Evolutionary conservation across 1,140 invertebrate species (phyloP), one percentile per base, ranked within the genome.

Genomic region (Elymnias hypermnestra): DNA sequence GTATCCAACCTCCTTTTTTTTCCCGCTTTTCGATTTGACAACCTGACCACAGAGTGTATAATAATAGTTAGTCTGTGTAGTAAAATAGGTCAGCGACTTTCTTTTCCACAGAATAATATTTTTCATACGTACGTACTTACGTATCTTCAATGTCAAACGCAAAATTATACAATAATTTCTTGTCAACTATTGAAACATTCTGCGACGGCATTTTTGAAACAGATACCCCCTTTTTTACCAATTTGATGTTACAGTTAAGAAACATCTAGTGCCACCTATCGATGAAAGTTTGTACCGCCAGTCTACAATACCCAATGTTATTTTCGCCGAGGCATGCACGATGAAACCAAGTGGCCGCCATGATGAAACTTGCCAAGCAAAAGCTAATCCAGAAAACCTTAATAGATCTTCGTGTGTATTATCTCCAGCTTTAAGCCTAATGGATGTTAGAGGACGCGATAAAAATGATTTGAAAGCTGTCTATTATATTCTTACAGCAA

Each of bases 401-500:
- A 23, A 28, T 9, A 31, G 15, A 9, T 33, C 57, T 18, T 29
- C 42, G 10, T 57, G 55, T 39, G 19, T 50, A 13, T 22, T 81
- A 1, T 53, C 63, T 1, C 66, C 59, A 2, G 48, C 57, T 0
- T 19, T 48, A 2, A 78, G 71, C 17, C 40, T 65, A 1, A 72
- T 58, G 0, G 62, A 72, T 37, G 63, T 81, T n/a, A 60, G 68
- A 13, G 38, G 42, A 3, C 15, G 57, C 10, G 74, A 81, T 12
- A 71, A 61, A 10, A 41, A 70, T 3, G 61, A 75, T 10, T 55
- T 83, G 7, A 66, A 69, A 36, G 60, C 58, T 0, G 58, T 81
- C 1, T 83, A 83, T 44, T 61, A 64, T 19, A 67, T 77, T 35
- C 37, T 83, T 1, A 57, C 64, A 3, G 68, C 74, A 0, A 79